A percentile compares a stretch with the other conserved stretches of the same genome.
These are phyloP conservation scores for Lycophotia porphyrea DNA, from an alignment of 2,888 invertebrate species.

Conservation along the genomic window DNA sequence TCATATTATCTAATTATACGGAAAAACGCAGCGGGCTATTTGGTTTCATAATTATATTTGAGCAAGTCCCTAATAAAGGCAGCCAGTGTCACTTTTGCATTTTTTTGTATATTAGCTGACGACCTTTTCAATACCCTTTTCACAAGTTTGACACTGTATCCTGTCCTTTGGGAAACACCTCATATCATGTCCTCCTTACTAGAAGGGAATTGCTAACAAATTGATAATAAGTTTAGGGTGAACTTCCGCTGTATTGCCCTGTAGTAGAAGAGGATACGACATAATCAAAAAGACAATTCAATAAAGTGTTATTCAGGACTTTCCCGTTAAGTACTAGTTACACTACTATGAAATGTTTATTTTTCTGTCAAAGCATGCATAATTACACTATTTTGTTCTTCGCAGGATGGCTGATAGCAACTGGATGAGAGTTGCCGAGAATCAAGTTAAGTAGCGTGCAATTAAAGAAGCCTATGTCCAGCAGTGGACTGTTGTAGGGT, in stretches of 20 bases:
- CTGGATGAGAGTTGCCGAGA: no score
- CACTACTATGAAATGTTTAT: not conserved
- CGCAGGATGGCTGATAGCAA: no score
- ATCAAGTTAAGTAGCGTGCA: no score
- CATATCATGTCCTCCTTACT: slow-evolving; percentile 7
- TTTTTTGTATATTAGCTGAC: not conserved
- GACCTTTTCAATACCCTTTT: slow-evolving; percentile 34
- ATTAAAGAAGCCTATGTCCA: no score
- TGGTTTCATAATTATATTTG: not conserved
- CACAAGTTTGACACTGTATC: slow-evolving; percentile 17
- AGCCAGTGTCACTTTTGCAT: not conserved
- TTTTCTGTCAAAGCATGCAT: not conserved
- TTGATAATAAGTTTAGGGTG: slow-evolving; percentile 24
- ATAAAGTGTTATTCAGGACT: not conserved
- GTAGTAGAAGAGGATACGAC: not conserved
- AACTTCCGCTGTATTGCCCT: not conserved
- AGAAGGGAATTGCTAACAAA: slow-evolving; percentile 35
- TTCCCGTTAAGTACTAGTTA: not conserved
- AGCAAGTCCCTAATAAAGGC: not conserved
- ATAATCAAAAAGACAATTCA: not conserved
- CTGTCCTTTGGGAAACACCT: slow-evolving; percentile 28
- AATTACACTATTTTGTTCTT: no score
- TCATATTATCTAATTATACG: no score
- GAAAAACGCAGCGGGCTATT: no score
- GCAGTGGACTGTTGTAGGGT: no score